These are phyloP conservation scores for Eudemis profundana DNA, from an alignment of 2,888 invertebrate genomes.

Conservation along the genomic window DNA sequence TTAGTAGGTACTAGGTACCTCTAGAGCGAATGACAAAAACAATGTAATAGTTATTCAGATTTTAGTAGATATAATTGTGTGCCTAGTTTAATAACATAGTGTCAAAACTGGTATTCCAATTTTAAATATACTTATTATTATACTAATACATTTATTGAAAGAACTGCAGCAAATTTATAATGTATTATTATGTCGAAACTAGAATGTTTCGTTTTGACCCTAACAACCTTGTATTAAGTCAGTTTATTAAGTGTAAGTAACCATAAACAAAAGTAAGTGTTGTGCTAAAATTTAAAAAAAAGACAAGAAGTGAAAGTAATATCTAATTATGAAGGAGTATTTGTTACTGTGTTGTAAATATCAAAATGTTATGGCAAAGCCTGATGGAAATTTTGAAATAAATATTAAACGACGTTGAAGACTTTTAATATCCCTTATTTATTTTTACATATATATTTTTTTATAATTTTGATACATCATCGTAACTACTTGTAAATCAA, in stretches of 20 bases:
- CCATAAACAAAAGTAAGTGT: conserved; percentile 20
- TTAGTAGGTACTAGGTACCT: too few species aligned
- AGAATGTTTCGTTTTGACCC: conserved; percentile 1
- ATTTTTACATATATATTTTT: conserved; percentile 46
- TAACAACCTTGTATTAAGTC: not conserved
- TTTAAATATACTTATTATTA: conserved; percentile 9
- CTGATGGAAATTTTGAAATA: conserved; percentile 39
- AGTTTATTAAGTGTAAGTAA: conserved; percentile 1
- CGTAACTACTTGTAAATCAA: conserved; percentile 43
- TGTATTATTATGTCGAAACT: not conserved
- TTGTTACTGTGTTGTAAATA: conserved; percentile 23
- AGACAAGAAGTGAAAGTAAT: conserved; percentile 12
- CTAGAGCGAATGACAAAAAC: conserved; percentile 28
- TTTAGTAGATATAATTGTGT: not conserved
- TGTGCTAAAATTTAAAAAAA: conserved; percentile 9
- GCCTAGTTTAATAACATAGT: conserved; percentile 13
- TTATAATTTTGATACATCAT: conserved; percentile 45
- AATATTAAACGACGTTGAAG: conserved; percentile 43
- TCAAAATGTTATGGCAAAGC: conserved; percentile 15
- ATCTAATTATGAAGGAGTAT: conserved; percentile 17
- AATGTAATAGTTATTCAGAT: conserved; percentile 24
- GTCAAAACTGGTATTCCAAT: conserved; percentile 29
- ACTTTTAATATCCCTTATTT: conserved; percentile 46
- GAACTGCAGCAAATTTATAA: conserved; percentile 3
- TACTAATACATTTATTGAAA: not conserved